Base-by-base conservation (phyloP, 2,888 invertebrate species). In the Criorhina ranunculi region DNA sequence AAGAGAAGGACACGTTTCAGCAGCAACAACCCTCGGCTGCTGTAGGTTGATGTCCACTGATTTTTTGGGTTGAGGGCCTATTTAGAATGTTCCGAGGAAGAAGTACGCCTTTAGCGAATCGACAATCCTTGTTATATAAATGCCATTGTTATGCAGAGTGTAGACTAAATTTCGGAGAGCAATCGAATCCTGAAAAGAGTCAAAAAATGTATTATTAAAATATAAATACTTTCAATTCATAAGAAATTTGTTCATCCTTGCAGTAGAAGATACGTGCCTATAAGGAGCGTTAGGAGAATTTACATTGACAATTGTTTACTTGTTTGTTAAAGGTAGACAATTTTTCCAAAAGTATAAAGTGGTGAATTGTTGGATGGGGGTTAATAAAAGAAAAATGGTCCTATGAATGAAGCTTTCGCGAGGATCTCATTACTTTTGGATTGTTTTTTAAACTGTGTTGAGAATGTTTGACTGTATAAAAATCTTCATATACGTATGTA, bases 81-180 rank as follows among this genome's bases (percentile, higher is more conserved):
- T 37, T 87, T 88, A 90, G 86, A 91, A 90, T 51, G 89, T 88
- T 55, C 90, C 90, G 12, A 91, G 88, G 76, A 91, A 91, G 77
- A 91, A 90, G 87, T 90, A 91, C 0, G 90, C 89, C 80, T 91
- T 91, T 2, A 91, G 87, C 5, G 90, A 90, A 67, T 91, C 91
- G 24, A 90, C 89, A 79, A 91, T 91, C 60, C 89, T 87, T 59
- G 88, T 88, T 72, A 91, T 87, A 69, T 91, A 89, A 85, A 91
- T 90, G 49, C 90, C 89, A 64, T 91, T 90, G 78, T 89, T 90
- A 86, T 91, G 90, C 60, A 91, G 75, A 40, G 89, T 89, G 67
- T 89, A 89, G 31, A 90, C 89, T 64, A 90, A 80, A 86, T 89
- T 89, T 76, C 89, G 88, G 62, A 91, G 79, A 12, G 89, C 88